These are phyloP conservation scores for Syngnathus floridae DNA, from an alignment of 2,113 vertebrate species.

Conservation along the genomic window DNA sequence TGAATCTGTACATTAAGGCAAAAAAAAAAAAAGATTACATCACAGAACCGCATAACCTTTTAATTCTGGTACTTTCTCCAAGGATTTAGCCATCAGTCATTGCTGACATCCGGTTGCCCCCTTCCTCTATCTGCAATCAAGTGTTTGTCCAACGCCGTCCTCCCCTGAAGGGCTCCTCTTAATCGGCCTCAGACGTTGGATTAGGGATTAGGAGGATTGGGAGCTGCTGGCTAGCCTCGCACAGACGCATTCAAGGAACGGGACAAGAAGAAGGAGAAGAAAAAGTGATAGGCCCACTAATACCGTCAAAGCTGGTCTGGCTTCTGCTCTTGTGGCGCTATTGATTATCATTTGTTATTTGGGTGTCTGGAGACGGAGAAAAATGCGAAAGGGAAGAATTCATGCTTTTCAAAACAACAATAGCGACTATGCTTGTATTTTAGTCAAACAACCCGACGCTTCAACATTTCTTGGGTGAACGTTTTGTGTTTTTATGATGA, in stretches of 20 bases:
- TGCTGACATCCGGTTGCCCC: constrained; percentile 3
- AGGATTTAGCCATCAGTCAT: neutral
- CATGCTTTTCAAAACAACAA: neutral
- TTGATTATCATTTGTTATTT: constrained; percentile 44
- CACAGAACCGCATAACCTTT: neutral
- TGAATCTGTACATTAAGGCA: neutral
- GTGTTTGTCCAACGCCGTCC: constrained; percentile 19
- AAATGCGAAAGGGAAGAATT: neutral
- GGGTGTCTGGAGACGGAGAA: neutral
- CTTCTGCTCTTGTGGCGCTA: constrained; percentile 7
- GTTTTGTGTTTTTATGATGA: too few relatives aligned
- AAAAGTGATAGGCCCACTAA: constrained; percentile 35
- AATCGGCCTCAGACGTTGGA: constrained; percentile 62
- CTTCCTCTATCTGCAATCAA: constrained; percentile 2
- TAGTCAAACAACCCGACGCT: too few relatives aligned
- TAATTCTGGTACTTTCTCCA: neutral
- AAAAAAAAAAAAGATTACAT: neutral
- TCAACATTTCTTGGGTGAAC: too few relatives aligned
- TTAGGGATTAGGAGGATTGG: constrained; percentile 55
- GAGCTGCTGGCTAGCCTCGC: constrained; percentile 25
- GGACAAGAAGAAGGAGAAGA: constrained; percentile 21
- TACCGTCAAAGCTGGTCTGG: constrained; percentile 31
- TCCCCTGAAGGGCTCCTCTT: constrained; percentile 29
- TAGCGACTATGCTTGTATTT: too few relatives aligned
- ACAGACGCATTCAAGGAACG: constrained; percentile 48